Percentiles rank a stretch among this genome's conserved stretches.
These are phyloP conservation scores for Bufo gargarizans DNA, from an alignment of 2,113 vertebrate species.

Conservation along the genomic window DNA sequence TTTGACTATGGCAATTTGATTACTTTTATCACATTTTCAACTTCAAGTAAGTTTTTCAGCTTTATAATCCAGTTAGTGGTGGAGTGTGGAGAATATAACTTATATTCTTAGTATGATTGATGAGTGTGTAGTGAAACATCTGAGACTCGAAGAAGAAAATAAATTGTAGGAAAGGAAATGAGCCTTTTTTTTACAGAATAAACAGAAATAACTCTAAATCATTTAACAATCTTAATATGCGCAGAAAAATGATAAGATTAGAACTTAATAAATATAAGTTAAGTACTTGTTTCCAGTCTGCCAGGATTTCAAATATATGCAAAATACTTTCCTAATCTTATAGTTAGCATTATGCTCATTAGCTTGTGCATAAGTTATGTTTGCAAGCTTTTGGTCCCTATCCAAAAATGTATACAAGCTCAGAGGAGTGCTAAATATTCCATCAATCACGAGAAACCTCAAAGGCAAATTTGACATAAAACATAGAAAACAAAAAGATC, in stretches of 20 bases:
- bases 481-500: conserved; percentile 34
- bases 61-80: conserved; percentile 88
- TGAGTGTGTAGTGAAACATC: conserved; percentile 77
- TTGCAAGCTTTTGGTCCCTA: not conserved
- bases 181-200: conserved; percentile 45
- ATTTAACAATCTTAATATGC: conserved; percentile 50
- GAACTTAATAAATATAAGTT: conserved; percentile 51
- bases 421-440: conserved; percentile 20
- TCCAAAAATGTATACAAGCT: conserved; percentile 37
- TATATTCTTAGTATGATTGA: conserved; percentile 88
- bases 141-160: conserved; percentile 74
- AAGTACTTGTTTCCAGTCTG: conserved; percentile 37
- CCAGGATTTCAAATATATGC: conserved; percentile 41
- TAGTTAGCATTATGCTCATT: conserved; percentile 38
- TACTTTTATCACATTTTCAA: conserved; percentile 97
- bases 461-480: conserved; percentile 31
- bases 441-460: conserved; percentile 31
- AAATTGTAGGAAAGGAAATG: conserved; percentile 58
- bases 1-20: conserved; percentile 90
- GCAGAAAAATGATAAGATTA: conserved; percentile 48
- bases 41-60: conserved; percentile 90
- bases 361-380: conserved; percentile 43
- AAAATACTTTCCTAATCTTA: conserved; percentile 42
- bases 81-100: conserved; percentile 82
- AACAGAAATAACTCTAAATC: conserved; percentile 48